Evolutionary conservation across 2,797 vertebrate genomes (phyloP).

Genomic region (Protosalanx chinensis): DNA sequence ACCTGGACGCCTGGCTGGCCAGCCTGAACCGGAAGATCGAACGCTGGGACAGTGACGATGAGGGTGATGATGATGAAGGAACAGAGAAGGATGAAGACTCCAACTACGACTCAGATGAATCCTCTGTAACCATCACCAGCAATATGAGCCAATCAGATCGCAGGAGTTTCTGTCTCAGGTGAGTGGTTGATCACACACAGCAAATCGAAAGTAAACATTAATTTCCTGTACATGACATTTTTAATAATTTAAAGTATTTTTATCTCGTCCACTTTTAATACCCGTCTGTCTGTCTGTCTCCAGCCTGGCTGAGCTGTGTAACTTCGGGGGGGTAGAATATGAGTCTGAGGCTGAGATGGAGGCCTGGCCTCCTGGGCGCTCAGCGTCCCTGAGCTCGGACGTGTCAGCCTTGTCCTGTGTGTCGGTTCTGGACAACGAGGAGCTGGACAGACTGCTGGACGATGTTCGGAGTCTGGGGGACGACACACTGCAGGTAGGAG

Average conservation of each 20-base stretch:
- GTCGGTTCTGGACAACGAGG: conserved; percentile 71
- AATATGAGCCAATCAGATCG: conserved; percentile 71
- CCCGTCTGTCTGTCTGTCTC: background rate
- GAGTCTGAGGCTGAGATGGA: conserved; percentile 59
- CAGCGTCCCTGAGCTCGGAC: conserved; percentile 74
- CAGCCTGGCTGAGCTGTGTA: conserved; percentile 74
- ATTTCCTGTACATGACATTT: background rate
- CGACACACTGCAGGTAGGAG: conserved; percentile 64
- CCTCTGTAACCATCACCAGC: conserved; percentile 74
- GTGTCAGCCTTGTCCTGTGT: conserved; percentile 73
- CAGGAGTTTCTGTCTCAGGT: conserved; percentile 77
- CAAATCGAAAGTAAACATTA: too few relatives aligned
- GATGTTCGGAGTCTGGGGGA: conserved; percentile 73
- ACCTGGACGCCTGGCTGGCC: conserved; percentile 59
- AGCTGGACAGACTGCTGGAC: conserved; percentile 74
- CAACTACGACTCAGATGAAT: conserved; percentile 76
- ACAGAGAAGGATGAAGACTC: conserved; percentile 71
- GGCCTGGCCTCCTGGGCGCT: conserved; percentile 54
- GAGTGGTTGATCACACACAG: conserved; percentile 24
- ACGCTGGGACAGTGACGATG: conserved; percentile 40
- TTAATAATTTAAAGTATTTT: background rate
- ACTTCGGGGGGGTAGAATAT: conserved; percentile 69
- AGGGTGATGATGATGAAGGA: conserved; percentile 65
- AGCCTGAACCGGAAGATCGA: conserved; percentile 54
- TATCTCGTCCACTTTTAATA: background rate